phyloP scores from a whole-genome alignment of 2,888 invertebrate genomes.

The Gastracanthus pulcherrimus region DNA sequence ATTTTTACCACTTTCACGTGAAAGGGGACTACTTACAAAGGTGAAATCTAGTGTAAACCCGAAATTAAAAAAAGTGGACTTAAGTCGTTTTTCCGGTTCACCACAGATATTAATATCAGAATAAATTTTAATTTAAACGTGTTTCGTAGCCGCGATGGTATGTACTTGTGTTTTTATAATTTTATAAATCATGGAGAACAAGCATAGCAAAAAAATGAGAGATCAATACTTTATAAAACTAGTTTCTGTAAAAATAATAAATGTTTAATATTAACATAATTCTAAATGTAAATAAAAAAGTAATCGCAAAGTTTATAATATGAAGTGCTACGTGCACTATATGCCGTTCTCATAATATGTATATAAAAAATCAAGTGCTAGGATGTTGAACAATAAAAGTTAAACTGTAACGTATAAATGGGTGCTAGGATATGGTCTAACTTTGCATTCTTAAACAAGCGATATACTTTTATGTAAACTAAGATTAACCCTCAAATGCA shows the following conservation, averaged over 20 bases:
- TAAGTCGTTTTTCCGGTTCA: no score
- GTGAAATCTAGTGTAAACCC: no score
- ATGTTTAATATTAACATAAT: constrained; percentile 44
- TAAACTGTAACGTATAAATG: constrained; percentile 49
- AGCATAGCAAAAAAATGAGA: constrained; percentile 36
- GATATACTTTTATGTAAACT: constrained; percentile 59
- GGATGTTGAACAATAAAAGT: constrained; percentile 27
- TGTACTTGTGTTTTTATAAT: constrained; percentile 3
- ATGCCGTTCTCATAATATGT: constrained; percentile 40
- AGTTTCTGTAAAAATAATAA: constrained; percentile 29
- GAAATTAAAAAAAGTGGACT: no score
- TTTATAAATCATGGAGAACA: constrained; percentile 38
- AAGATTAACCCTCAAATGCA: constrained; percentile 58
- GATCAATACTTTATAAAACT: constrained; percentile 24
- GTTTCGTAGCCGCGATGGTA: not conserved
- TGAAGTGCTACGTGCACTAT: constrained; percentile 61
- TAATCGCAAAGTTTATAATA: constrained; percentile 55
- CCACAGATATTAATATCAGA: not conserved
- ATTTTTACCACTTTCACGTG: no score
- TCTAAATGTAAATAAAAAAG: constrained; percentile 54
- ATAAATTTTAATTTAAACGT: not conserved
- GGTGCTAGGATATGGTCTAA: constrained; percentile 71
- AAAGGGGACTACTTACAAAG: no score
- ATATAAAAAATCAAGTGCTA: constrained; percentile 47
- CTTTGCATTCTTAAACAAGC: constrained; percentile 73